These are phyloP conservation scores for Apistogramma diplotaenia DNA, from an alignment of 2,113 vertebrate genomes.

Conservation along the genomic window DNA sequence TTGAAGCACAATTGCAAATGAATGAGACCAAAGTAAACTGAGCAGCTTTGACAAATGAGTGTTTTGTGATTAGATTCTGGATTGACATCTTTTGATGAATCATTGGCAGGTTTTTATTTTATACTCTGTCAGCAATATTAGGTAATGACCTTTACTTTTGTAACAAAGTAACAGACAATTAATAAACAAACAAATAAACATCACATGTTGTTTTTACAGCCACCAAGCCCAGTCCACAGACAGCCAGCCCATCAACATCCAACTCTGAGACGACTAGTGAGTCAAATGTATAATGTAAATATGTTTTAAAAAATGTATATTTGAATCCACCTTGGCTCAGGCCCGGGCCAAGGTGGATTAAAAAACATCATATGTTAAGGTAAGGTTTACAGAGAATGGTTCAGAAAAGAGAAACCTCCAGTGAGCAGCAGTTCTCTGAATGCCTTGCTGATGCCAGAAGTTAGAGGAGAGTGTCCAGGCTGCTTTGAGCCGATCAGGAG, in stretches of 20 bases:
- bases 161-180: too few relatives aligned
- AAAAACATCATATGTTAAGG: too few relatives aligned
- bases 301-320: too few relatives aligned
- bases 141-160: too few relatives aligned
- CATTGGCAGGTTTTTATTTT: not conserved
- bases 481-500: not conserved
- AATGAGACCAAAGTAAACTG: not conserved
- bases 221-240: accelerated
- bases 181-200: not conserved
- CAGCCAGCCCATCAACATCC: not conserved
- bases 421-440: not conserved
- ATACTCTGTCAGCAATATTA: too few relatives aligned
- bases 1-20: not conserved
- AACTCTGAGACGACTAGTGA: constrained; percentile 2
- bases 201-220: not conserved
- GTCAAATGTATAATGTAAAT: not conserved
- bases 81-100: not conserved
- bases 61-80: not conserved
- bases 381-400: not conserved
- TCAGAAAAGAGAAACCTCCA: not conserved
- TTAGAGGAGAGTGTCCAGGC: not conserved
- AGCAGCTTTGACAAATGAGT: not conserved
- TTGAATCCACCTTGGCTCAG: too few relatives aligned
- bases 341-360: too few relatives aligned
- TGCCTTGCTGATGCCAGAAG: not conserved